A percentile compares a stretch with the other conserved stretches of the same genome.
phyloP scores from a whole-genome alignment of 2,888 invertebrate species.

The Metellina segmentata region DNA sequence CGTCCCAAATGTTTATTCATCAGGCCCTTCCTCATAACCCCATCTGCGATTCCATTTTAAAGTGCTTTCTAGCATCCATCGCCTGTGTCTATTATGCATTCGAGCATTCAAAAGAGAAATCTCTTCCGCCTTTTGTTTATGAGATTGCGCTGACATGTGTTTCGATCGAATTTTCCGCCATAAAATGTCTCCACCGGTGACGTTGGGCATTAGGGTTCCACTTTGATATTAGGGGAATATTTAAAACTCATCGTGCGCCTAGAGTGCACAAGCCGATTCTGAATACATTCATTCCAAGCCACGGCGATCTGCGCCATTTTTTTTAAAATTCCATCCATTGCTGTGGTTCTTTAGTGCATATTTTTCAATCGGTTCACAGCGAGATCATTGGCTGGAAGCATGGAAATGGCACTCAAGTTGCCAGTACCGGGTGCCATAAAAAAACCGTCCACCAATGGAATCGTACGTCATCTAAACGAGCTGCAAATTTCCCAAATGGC shows the following conservation, averaged over 20 bases:
- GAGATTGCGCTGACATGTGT: background rate
- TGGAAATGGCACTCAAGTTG: background rate
- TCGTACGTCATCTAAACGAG: background rate
- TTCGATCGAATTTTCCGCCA: background rate
- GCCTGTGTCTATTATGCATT: background rate
- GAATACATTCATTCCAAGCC: background rate
- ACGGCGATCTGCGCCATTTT: background rate
- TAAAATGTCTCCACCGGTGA: background rate
- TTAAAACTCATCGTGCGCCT: background rate
- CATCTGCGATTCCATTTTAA: background rate
- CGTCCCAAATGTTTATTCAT: background rate
- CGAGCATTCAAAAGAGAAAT: background rate
- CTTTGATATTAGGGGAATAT: background rate
- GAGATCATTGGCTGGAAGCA: background rate
- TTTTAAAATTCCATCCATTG: background rate
- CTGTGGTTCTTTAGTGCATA: background rate
- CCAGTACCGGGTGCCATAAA: background rate
- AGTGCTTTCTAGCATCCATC: background rate
- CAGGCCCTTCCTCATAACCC: background rate
- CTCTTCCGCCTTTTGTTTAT: background rate
- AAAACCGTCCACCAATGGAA: background rate
- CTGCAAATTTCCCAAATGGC: slow-evolving; percentile 49
- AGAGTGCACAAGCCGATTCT: background rate
- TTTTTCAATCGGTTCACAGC: background rate
- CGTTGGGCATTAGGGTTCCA: background rate